phyloP scores from a whole-genome alignment of 2,888 invertebrate species.

The Deilephila porcellus region DNA sequence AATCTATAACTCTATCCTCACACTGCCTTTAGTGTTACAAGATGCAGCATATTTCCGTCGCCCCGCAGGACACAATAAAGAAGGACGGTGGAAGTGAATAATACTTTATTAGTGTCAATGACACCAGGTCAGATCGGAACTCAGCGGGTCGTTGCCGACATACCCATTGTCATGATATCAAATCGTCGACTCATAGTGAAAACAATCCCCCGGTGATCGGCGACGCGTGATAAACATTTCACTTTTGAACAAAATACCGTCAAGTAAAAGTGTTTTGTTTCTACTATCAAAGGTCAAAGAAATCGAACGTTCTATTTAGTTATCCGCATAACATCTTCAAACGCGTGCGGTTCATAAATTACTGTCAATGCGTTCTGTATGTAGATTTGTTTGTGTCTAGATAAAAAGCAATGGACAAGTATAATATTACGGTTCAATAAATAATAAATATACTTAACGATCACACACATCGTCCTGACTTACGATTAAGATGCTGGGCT shows the following conservation, averaged over 20 bases:
- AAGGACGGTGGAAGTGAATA: not conserved
- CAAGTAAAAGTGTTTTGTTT: conserved; percentile 63
- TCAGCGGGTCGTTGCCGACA: conserved; percentile 32
- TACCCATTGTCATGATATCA: conserved; percentile 34
- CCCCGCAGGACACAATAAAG: no score
- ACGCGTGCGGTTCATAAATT: conserved; percentile 42
- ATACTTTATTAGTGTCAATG: conserved; percentile 36
- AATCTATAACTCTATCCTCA: no score
- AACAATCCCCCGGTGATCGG: conserved; percentile 61
- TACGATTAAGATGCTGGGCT: no score
- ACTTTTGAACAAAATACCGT: conserved; percentile 63
- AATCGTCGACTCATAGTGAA: conserved; percentile 70
- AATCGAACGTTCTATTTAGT: conserved; percentile 49
- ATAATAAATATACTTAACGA: no score
- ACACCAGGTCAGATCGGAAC: conserved; percentile 41
- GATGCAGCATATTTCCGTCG: no score
- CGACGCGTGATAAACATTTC: conserved; percentile 64
- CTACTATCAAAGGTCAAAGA: conserved; percentile 56
- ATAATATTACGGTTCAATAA: conserved; percentile 27
- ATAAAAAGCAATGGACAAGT: conserved; percentile 38
- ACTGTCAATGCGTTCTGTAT: conserved; percentile 42
- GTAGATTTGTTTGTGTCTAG: conserved; percentile 40
- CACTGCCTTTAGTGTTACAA: no score
- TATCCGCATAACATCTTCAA: conserved; percentile 27
- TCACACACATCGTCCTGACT: conserved; percentile 25